Evolutionary conservation across 2,888 invertebrate species (phyloP), one percentile per base, ranked within the genome.

Genomic region (Laspeyria flexula): DNA sequence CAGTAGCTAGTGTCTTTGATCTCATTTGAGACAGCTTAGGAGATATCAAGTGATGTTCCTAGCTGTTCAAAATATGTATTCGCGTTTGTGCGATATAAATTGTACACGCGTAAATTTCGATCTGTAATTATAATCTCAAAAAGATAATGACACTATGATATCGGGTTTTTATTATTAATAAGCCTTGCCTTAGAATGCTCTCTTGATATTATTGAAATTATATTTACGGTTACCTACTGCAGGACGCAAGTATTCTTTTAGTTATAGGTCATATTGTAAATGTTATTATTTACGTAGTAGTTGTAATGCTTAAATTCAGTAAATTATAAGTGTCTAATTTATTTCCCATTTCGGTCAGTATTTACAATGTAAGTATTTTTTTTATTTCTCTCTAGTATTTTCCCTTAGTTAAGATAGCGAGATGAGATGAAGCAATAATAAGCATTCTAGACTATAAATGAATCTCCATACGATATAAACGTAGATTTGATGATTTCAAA

Each of bases 311-410:
- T 77, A 68, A 75, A 81, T 80, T 81, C 75, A 77, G 77, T 83
- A 84, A 83, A 84, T 80, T 81, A 77, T 88, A 84, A 81, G 84
- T 81, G 77, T 89, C 75, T 89, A 88, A 88, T 87, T 92, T 90
- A 90, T 92, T 90, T 89, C 90, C 86, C 88, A 77, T 87, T 88
- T 90, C 89, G 92, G 92, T 92, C 92, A 92, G 92, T 92, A 92
- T 92, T 92, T 90, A 88, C 85, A 81, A 77, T 86, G 77, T 90
- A 89, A 90, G 91, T 90, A 90, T 90, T 90, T 86, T 85, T 81
- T 79, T 73, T 49, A 68, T 75, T 79, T 83, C 78, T 77, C 70
- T 80, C 75, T 70, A 85, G 82, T 86, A 85, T 86, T 85, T 79
- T 30, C 81, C 75, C 23, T 79, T 77, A 73, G 73, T 76, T 82